Evolutionary conservation across 2,797 vertebrate species (phyloP), one percentile per base, ranked within the genome.

Genomic region (Muraenolepis orangiensis): DNA sequence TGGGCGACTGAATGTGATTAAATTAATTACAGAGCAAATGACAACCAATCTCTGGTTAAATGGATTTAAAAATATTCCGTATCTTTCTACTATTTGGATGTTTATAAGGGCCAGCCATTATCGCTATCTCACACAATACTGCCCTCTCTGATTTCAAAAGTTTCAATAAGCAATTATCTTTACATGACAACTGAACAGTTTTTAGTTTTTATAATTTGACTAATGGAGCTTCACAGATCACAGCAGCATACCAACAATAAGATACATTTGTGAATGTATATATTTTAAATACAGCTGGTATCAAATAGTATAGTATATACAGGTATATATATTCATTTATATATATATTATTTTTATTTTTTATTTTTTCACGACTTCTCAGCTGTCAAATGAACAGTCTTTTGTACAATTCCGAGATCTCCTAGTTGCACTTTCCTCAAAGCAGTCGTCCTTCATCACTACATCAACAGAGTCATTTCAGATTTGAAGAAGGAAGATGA

Each of bases 401-500:
- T 91, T 82, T 81, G 77, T 74, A 73, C 72, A 74, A 79, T 67
- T 57, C 38, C 61, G 77, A 82, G 80, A 88, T 91, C 87, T 93
- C 89, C 86, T 87, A 79, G 90, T 88, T 90, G 84, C 83, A 81
- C 87, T 91, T 86, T 88, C 85, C 81, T 89, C 72, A 91, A 92
- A 91, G 89, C 71, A 80, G n/a, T n/a, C n/a, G n/a, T n/a, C n/a
- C n/a, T n/a, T n/a, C n/a, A n/a, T n/a, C n/a, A 83, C 85, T 84
- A 86, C 82, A 69, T 90, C 90, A 90, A 76, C 82, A 88, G 87
- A 93, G 80, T 93, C 91, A 89, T 94, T 91, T 93, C 90, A 86
- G 78, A 94, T 95, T 89, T 92, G 85, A 91, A 81, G 76, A 91
- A 90, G 90, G 91, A 87, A 86, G 84, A 88, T 93, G 93, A 94